Evolutionary conservation across 2,888 invertebrate genomes (phyloP), one percentile per base, ranked within the genome.

Genomic region (Tinea semifulvella): DNA sequence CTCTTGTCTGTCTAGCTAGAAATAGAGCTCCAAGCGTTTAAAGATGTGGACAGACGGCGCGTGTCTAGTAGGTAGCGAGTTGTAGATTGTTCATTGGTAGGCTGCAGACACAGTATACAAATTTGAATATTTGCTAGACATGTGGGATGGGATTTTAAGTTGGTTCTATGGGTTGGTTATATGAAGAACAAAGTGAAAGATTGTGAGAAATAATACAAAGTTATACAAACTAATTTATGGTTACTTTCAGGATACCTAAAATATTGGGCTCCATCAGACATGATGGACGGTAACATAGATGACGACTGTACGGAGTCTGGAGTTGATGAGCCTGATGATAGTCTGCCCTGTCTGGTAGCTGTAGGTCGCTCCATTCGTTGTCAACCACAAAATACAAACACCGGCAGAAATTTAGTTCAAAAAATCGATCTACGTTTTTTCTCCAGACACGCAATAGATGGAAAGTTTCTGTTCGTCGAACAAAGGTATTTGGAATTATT

Each of bases 391-490:
- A 5, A 6, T 28, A 22, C 22, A 8, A 22, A 8, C 22, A 22
- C n/a, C n/a, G n/a, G n/a, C n/a, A n/a, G n/a, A n/a, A 7, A 31
- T 11, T 11, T 14, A 7, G 4, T 11, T 13, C 16, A 10, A 84
- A 84, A 51, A 75, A 86, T 1, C 70, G 86, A 17, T 84, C 83
- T 92, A 20, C 88, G 91, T 61, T 96, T 92, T 64, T 85, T 90
- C 36, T 94, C 95, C 0, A 76, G 96, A 1, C 94, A 95, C 63
- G 88, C 94, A 1, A 85, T 90, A 44, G 96, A 96, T 63, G 96
- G 96, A 3, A 96, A 96, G 72, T 96, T 95, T 71, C 77, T 94
- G 2, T 96, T 93, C 63, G 91, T 96, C 3, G 96, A 96, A 67
- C 96, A 96, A 69, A 89, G 93, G 94, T 92, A 52, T n/a, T 31